A percentile compares a stretch with the other conserved stretches of the same genome.
Evolutionary conservation across 2,113 vertebrate genomes (phyloP).

Genomic region (Copsychus sechellarum): DNA sequence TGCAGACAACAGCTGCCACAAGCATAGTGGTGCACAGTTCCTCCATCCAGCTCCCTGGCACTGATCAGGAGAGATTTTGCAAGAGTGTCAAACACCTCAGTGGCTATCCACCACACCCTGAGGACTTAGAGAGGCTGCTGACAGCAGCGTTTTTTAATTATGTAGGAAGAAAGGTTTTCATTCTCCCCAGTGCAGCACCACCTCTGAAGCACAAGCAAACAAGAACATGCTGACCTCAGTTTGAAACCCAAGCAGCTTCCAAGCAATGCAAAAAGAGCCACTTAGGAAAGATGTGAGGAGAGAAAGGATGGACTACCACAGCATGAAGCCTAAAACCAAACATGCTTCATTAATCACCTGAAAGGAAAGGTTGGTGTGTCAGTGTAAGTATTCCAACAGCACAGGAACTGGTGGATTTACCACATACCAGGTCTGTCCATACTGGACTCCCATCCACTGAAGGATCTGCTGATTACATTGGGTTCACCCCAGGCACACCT

Average conservation of each 20-base stretch:
- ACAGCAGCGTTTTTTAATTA: not conserved
- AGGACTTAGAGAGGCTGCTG: not conserved
- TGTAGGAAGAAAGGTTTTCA: not conserved
- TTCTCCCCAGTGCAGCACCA: not conserved
- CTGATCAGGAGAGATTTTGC: not conserved
- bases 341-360: not conserved
- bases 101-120: not conserved
- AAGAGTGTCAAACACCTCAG: not conserved
- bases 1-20: not conserved
- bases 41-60: accelerated
- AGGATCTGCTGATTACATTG: not conserved
- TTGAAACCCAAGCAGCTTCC: not conserved
- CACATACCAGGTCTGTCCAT: not conserved
- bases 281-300: not conserved
- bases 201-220: not conserved
- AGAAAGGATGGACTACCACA: not conserved
- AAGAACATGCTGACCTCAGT: not conserved
- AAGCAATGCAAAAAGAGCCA: not conserved
- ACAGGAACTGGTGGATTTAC: not conserved
- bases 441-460: accelerated
- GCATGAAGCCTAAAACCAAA: not conserved
- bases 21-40: accelerated
- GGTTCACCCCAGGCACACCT: not conserved
- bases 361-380: not conserved
- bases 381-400: not conserved